phyloP scores from a whole-genome alignment of 1,140 invertebrate genomes.

The Campoletis sonorensis region DNA sequence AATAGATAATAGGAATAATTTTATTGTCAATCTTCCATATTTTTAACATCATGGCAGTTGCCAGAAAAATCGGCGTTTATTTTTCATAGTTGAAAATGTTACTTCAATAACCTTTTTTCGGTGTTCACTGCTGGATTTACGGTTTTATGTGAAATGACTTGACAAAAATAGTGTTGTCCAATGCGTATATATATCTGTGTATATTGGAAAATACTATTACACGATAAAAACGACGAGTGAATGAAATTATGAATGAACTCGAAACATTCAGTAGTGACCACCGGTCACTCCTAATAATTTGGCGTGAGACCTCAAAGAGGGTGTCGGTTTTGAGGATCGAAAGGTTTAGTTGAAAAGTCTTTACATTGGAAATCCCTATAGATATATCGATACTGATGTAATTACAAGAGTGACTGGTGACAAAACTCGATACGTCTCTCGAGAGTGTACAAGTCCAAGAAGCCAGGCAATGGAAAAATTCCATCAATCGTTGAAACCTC shows the following conservation, averaged over 20 bases:
- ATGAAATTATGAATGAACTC: constrained; percentile 27
- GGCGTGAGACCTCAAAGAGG: constrained; percentile 29
- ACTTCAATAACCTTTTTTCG: neutral
- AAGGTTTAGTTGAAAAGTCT: neutral
- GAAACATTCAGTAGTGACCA: neutral
- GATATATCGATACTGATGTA: constrained; percentile 14
- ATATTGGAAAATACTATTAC: neutral
- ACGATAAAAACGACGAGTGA: neutral
- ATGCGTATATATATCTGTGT: neutral
- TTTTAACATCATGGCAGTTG: too few relatives aligned
- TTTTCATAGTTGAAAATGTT: neutral
- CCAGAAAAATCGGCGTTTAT: too few relatives aligned
- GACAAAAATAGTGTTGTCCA: neutral
- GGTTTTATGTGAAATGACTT: neutral
- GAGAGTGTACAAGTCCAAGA: constrained; percentile 15
- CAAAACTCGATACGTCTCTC: constrained; percentile 39
- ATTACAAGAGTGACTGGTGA: constrained; percentile 44
- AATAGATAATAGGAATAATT: too few relatives aligned
- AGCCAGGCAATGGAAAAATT: constrained; percentile 11
- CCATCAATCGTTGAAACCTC: constrained; percentile 31
- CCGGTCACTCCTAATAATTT: constrained; percentile 17
- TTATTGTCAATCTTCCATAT: too few relatives aligned
- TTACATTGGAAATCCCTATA: neutral
- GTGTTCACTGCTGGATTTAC: neutral
- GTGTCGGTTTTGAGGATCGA: neutral